Conservation (phyloP, 1,140 invertebrate species). For the Eufriesea mexicana region DNA sequence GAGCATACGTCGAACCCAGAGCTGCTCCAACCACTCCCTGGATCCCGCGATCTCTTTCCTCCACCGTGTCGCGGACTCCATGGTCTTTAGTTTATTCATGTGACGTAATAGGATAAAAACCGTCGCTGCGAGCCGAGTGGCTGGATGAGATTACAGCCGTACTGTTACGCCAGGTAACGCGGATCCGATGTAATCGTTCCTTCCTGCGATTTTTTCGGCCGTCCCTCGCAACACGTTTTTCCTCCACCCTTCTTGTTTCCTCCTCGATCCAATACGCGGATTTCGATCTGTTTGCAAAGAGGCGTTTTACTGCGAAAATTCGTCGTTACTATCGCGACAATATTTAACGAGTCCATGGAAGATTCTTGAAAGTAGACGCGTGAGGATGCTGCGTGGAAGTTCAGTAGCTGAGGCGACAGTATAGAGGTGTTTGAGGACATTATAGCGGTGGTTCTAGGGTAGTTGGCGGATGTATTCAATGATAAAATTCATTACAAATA, state of each 20-base stretch:
- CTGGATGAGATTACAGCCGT: slow-evolving; percentile 81
- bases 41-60: slow-evolving; percentile 57
- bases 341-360: neutral
- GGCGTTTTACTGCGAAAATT: neutral
- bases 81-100: slow-evolving; percentile 82
- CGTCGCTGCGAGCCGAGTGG: slow-evolving; percentile 78
- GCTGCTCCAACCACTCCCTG: slow-evolving; percentile 23
- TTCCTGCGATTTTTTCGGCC: slow-evolving; percentile 56
- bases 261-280: neutral
- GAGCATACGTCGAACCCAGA: slow-evolving; percentile 49
- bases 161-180: slow-evolving; percentile 73
- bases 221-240: neutral
- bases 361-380: too few relatives aligned
- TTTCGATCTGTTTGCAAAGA: too few relatives aligned
- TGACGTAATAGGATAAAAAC: slow-evolving; percentile 83
- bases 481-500: too few relatives aligned
- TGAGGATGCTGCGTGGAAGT: too few relatives aligned
- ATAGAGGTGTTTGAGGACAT: too few relatives aligned
- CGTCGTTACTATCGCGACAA: neutral
- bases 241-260: neutral
- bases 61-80: slow-evolving; percentile 69
- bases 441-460: too few relatives aligned
- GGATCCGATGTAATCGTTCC: slow-evolving; percentile 73
- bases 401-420: too few relatives aligned
- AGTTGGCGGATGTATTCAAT: too few relatives aligned